These are phyloP conservation scores for Leptinotarsa texana DNA, from an alignment of 1,140 invertebrate species.

Conservation along the genomic window DNA sequence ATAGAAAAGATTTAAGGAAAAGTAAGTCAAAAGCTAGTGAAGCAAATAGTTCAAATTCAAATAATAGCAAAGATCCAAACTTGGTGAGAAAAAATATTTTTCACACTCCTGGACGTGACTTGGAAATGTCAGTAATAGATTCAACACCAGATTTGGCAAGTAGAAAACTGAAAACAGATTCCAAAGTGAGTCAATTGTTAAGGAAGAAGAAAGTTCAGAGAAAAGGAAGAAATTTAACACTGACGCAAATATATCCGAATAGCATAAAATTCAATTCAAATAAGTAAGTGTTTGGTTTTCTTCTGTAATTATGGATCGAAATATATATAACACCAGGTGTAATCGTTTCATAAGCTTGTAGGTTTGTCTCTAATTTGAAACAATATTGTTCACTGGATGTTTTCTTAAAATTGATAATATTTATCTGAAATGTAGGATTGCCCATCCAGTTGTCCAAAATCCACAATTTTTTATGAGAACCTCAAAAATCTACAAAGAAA, in stretches of 20 bases:
- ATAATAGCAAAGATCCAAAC: slow-evolving; percentile 1
- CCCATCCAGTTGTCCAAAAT: too few relatives aligned
- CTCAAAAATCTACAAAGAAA: too few relatives aligned
- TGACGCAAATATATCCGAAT: slow-evolving; percentile 3
- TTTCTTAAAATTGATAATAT: too few relatives aligned
- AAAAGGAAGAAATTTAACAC: neutral
- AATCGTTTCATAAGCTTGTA: too few relatives aligned
- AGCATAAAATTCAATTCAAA: neutral
- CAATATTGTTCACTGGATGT: too few relatives aligned
- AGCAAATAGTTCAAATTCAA: neutral
- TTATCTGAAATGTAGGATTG: too few relatives aligned
- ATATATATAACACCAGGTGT: too few relatives aligned
- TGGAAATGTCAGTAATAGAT: slow-evolving; percentile 6
- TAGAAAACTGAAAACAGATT: neutral
- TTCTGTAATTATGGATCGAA: too few relatives aligned
- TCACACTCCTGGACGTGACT: neutral
- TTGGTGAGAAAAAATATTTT: slow-evolving; percentile 19
- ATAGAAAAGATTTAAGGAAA: slow-evolving; percentile 1
- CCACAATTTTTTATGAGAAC: too few relatives aligned
- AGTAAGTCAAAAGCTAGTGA: neutral
- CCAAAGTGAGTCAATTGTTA: slow-evolving; percentile 1
- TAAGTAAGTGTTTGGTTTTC: neutral
- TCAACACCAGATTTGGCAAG: slow-evolving; percentile 13
- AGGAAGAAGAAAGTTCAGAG: neutral
- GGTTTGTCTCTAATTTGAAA: too few relatives aligned